Conservation (phyloP, 2,888 invertebrate species). For the Heteropelma amictum region DNA sequence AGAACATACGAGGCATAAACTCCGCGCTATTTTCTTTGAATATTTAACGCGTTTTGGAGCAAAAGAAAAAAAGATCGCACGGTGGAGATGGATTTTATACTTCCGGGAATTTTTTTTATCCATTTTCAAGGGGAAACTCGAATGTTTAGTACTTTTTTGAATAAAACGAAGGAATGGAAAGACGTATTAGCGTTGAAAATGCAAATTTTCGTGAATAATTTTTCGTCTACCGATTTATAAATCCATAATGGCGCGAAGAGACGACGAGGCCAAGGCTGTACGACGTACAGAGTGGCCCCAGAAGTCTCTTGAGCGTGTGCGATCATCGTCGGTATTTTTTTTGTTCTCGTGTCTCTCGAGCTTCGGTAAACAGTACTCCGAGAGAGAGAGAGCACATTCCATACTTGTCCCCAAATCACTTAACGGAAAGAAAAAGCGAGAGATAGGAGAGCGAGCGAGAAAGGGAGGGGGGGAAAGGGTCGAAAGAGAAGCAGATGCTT, state of each 20-base stretch:
- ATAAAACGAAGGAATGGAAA: no score
- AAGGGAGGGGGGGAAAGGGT: slow-evolving; percentile 36
- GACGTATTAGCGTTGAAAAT: no score
- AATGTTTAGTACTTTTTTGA: no score
- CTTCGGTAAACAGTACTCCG: slow-evolving; percentile 29
- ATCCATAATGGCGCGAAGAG: background rate
- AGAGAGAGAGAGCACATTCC: slow-evolving; percentile 55
- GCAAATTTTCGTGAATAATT: no score
- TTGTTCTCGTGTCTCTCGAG: slow-evolving; percentile 12
- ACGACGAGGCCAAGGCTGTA: slow-evolving; percentile 27
- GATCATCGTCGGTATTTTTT: slow-evolving; percentile 46
- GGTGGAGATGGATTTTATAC: no score
- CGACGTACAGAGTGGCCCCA: slow-evolving; percentile 36
- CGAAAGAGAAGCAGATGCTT: slow-evolving; percentile 21
- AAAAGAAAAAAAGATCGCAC: no score
- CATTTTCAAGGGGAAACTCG: no score
- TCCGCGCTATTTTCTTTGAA: no score
- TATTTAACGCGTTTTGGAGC: no score
- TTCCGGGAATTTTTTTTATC: no score
- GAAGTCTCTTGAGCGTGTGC: slow-evolving; percentile 19
- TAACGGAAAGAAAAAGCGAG: slow-evolving; percentile 35
- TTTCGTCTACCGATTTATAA: background rate
- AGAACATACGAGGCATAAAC: no score
- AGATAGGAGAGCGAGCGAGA: background rate
- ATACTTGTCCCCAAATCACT: slow-evolving; percentile 59